Base-by-base conservation (phyloP, 2,888 invertebrate species). In the Encarsia formosa region DNA sequence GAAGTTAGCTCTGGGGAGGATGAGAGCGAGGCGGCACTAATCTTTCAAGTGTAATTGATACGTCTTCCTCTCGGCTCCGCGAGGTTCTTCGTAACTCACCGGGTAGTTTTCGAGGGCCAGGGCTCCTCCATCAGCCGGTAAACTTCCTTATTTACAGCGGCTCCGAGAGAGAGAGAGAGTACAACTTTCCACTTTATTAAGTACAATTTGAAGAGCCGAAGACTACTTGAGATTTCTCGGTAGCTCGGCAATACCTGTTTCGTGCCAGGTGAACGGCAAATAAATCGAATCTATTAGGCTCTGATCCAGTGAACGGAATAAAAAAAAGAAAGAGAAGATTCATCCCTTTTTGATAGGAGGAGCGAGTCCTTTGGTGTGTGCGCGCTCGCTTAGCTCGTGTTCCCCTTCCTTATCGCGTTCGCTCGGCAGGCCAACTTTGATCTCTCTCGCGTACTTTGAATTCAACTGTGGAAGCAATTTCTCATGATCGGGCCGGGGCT, bases 381-480 rank as follows among this genome's bases (percentile, higher is more conserved):
- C 8, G n/a, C 34, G 34, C 16, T n/a, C 11, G 5, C 34, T 34
- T 34, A 15, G 34, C 34, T 19, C 16, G 19, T n/a, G 9, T 19
- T 6, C 19, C 20, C 37, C 34, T 49, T 44, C 29, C 49, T 26
- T 40, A 52, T 56, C 52, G 48, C 26, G 16, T 8, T 18, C 37
- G 55, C 55, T 49, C 57, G 15, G 26, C 15, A 26, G 23, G 34
- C 24, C 29, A 60, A 62, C 61, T 63, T 65, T 61, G 61, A 62
- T 62, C 61, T 60, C 50, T 51, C 58, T 38, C 19, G 41, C 19
- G 32, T 32, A 52, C 57, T 64, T 58, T 61, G 61, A 61, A 64
- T 62, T 59, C 58, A 46, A 52, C 41, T 56, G 57, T 53, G 57
- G 58, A 61, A 60, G 62, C 59, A 59, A 63, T 62, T 62, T 58